Evolutionary conservation across 1,140 invertebrate genomes (phyloP).

Genomic region (Pogonomyrmex californicus): DNA sequence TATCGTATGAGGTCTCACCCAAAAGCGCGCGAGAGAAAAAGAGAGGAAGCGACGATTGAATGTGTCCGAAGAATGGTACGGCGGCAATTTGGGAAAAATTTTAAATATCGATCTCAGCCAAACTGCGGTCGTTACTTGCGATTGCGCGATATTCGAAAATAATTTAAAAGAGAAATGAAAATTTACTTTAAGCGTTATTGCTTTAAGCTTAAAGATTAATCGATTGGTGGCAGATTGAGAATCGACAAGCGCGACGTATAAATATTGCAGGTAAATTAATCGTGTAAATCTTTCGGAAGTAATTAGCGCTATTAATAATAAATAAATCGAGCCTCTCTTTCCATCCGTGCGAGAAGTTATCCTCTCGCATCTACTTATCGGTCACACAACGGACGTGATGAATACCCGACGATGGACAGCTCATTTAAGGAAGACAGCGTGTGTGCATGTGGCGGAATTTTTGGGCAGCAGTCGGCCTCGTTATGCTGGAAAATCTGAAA

Average conservation of each 20-base stretch:
- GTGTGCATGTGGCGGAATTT: constrained; percentile 76
- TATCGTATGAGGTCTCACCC: constrained; percentile 26
- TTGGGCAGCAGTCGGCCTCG: constrained; percentile 83
- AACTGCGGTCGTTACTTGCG: not conserved
- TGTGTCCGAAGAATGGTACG: not conserved
- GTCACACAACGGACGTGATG: constrained; percentile 4
- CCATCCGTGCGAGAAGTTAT: not conserved
- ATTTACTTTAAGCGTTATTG: not conserved
- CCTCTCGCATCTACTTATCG: not conserved
- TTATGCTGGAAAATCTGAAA: constrained; percentile 85
- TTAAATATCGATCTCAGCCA: not conserved
- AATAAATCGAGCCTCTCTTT: not conserved
- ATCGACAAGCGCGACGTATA: not conserved
- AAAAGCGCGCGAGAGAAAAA: constrained; percentile 26
- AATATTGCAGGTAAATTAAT: not conserved
- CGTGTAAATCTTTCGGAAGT: not conserved
- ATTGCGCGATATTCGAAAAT: not conserved
- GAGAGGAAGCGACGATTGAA: constrained; percentile 55
- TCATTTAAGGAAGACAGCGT: constrained; percentile 32
- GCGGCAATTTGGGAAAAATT: not conserved
- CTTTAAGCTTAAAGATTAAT: not conserved
- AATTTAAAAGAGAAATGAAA: not conserved
- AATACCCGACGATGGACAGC: constrained; percentile 38
- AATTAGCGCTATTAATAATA: too few relatives aligned
- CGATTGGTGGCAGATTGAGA: not conserved